Evolutionary conservation across 2,888 invertebrate genomes (phyloP).

Genomic region (Periphyllus acericola): DNA sequence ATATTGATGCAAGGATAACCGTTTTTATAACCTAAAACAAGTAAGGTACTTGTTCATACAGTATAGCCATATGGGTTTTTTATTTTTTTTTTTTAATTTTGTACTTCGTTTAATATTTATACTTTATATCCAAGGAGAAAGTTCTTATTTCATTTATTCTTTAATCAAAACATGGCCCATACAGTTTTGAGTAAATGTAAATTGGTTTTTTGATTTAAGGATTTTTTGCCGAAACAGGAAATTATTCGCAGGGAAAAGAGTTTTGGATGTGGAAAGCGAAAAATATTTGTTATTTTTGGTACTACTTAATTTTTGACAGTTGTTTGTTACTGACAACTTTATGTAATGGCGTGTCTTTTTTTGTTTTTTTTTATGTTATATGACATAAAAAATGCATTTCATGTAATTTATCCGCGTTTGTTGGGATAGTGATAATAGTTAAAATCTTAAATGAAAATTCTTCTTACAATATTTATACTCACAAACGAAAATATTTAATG

Average conservation of each 20-base stretch:
- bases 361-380: not conserved
- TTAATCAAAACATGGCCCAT: not conserved
- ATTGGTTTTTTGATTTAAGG: constrained; percentile 47
- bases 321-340: constrained; percentile 7
- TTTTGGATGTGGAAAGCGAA: constrained; percentile 15
- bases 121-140: not conserved
- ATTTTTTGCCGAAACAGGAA: constrained; percentile 17
- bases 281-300: constrained; percentile 30
- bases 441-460: no score
- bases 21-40: no score
- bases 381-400: not conserved
- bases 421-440: no score
- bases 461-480: no score
- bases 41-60: no score
- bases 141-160: not conserved
- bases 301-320: constrained; percentile 25
- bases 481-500: no score
- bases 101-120: no score
- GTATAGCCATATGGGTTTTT: no score
- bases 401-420: not conserved
- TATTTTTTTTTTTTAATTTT: no score
- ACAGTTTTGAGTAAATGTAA: constrained; percentile 14
- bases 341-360: not conserved
- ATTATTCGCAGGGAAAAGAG: constrained; percentile 25
- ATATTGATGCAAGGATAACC: no score